Base-by-base conservation (phyloP, 2,888 invertebrate genomes). In the Habrosyne pyritoides region DNA sequence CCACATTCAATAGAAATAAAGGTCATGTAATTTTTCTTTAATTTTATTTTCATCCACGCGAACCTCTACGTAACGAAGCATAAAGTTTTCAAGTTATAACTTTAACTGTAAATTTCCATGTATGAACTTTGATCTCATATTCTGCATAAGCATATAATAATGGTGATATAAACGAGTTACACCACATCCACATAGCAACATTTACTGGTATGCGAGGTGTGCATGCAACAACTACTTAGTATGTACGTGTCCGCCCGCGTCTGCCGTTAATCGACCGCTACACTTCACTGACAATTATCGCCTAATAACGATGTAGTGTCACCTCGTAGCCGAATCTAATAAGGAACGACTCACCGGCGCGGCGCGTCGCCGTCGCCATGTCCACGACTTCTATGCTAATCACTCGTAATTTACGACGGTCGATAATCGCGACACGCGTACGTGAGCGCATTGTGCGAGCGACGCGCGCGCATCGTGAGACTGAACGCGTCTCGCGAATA, bases 181-280 rank as follows among this genome's bases (percentile, higher is more conserved):
- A 56, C 57, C 51, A 62, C 54, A 55, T 57, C 51, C 54, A 57
- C 58, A 47, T 36, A 24, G 36, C 51, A 55, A 53, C 49, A 65
- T 61, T 65, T 64, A 63, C 63, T 67, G 74, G 75, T 72, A 75
- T 73, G 75, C 70, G 69, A 67, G 68, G 64, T 64, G 66, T 66
- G 64, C 74, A 65, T 69, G 79, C 69, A 64, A 61, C 63, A 61
- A 61, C 77, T 78, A 71, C 74, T 89, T 86, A 84, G 79, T 86
- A 86, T 85, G 86, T 80, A 75, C 73, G 71, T 69, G 79, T 64
- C 65, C 62, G 67, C 62, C 57, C 65, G 66, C 72, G 75, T 73
- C 83, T 80, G 85, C 91, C 91, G 89, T 91, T 91, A 90, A 91
- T 89, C 90, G 89, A 83, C 85, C 89, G 86, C 86, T 84, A 86